Evolutionary conservation across 1,140 invertebrate genomes (phyloP).

Genomic region (Rhagoletis zephyria): DNA sequence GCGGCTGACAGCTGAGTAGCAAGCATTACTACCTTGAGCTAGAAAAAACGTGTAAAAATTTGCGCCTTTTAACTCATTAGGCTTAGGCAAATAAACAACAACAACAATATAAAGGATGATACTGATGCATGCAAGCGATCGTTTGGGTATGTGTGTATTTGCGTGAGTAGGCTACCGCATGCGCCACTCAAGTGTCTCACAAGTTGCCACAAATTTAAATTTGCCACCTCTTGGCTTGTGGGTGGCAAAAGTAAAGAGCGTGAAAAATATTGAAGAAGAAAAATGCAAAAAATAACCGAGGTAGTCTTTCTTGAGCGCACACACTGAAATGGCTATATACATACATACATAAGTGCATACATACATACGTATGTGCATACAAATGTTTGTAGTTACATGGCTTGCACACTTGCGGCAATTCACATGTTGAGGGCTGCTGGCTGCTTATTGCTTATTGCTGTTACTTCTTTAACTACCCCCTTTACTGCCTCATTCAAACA

Average conservation of each 20-base stretch:
- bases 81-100: not conserved
- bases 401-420: not conserved
- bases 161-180: not conserved
- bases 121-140: not conserved
- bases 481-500: not conserved
- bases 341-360: not conserved
- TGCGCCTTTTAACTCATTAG: constrained; percentile 47
- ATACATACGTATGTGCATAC: not conserved
- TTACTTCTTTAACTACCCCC: not conserved
- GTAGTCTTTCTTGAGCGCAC: not conserved
- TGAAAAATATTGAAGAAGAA: not conserved
- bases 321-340: not conserved
- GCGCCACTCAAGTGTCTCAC: not conserved
- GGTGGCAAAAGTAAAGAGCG: not conserved
- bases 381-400: not conserved
- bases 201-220: constrained; percentile 46
- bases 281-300: not conserved
- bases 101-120: not conserved
- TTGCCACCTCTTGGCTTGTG: not conserved
- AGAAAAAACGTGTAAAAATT: constrained; percentile 33
- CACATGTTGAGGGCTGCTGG: not conserved
- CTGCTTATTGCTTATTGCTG: not conserved
- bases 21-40: not conserved
- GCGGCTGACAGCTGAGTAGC: constrained; percentile 26
- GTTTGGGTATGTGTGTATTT: not conserved